Conservation (phyloP, 2,797 vertebrate species). For the Threskiornis aethiopicus region DNA sequence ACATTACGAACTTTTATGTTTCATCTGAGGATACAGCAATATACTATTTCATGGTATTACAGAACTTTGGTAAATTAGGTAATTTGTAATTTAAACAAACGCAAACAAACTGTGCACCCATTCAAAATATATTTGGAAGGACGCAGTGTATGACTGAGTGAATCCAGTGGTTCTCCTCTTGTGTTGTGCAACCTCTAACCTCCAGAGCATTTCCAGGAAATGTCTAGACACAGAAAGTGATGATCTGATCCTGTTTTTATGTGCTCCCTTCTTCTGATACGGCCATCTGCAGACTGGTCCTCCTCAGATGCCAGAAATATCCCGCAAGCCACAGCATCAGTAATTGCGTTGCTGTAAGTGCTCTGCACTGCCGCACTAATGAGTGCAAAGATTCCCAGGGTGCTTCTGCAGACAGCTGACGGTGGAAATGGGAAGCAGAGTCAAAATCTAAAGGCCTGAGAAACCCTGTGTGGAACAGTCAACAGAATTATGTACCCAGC, state of each 20-base stretch:
- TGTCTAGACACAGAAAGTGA: not conserved
- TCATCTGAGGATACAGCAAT: not conserved
- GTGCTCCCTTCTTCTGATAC: not conserved
- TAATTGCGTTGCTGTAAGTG: not conserved
- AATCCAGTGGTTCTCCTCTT: not conserved
- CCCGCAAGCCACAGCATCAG: not conserved
- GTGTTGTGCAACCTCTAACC: not conserved
- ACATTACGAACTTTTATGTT: not conserved
- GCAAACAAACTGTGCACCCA: not conserved
- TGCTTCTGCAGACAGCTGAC: not conserved
- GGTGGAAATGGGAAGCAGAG: not conserved
- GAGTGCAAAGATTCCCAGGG: not conserved
- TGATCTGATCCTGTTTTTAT: not conserved
- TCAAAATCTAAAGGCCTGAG: not conserved
- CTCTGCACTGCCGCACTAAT: not conserved
- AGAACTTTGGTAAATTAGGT: not conserved
- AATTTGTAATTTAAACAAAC: not conserved
- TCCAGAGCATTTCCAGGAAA: not conserved
- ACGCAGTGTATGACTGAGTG: not conserved
- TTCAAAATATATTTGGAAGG: not conserved
- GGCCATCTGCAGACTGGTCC: not conserved
- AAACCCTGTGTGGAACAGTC: not conserved
- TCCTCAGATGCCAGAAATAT: not conserved
- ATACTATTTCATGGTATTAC: not conserved
- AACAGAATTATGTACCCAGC: not conserved